Conservation (phyloP, 2,113 vertebrate genomes). For the Pseudolaguvia tuberculata region DNA sequence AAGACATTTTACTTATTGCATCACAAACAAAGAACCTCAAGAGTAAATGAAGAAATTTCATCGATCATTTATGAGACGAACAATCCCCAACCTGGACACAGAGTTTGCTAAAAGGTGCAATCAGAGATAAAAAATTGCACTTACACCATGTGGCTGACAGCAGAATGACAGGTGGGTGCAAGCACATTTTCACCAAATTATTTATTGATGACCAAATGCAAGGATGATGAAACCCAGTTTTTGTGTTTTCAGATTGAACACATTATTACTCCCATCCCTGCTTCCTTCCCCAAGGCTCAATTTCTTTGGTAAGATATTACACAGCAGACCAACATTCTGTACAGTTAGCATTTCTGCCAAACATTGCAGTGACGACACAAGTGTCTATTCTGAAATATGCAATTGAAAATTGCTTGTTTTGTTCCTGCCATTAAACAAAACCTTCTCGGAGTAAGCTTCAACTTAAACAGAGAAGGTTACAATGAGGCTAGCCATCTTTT, state of each 20-base stretch:
- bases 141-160: not conserved
- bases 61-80: constrained; percentile 20
- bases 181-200: constrained; percentile 14
- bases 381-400: not conserved
- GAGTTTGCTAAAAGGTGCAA: not conserved
- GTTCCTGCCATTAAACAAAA: constrained; percentile 28
- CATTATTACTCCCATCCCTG: too few species aligned
- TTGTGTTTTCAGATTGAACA: not conserved
- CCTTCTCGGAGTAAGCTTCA: constrained; percentile 26
- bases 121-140: constrained; percentile 10
- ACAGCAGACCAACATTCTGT: constrained; percentile 11
- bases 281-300: not conserved
- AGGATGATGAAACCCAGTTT: constrained; percentile 28
- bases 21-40: constrained; percentile 15
- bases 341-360: constrained; percentile 19
- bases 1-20: constrained; percentile 2
- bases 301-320: not conserved
- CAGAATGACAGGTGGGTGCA: constrained; percentile 24
- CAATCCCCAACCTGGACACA: constrained; percentile 4
- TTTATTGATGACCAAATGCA: constrained; percentile 21
- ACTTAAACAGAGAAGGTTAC: constrained; percentile 24
- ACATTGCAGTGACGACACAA: not conserved
- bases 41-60: constrained; percentile 28
- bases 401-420: constrained; percentile 18
- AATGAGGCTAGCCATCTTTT: constrained; percentile 6